Evolutionary conservation across 2,888 invertebrate genomes (phyloP), one percentile per base, ranked within the genome.

Genomic region (Ochropleura leucogaster): DNA sequence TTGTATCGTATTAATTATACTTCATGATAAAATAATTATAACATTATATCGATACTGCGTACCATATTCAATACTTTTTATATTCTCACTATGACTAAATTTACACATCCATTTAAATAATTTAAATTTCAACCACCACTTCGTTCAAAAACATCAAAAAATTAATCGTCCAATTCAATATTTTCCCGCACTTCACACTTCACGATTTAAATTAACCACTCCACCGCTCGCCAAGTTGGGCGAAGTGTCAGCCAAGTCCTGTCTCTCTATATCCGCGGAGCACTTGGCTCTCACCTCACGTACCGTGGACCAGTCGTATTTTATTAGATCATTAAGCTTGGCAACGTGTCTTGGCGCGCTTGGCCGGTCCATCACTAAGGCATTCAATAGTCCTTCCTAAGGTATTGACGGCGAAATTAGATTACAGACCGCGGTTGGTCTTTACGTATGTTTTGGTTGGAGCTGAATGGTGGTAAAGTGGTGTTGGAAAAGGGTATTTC

Each of bases 241-340:
- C 64, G 68, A 60, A 70, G 76, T 67, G 72, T 76, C 81, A 70
- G 74, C 77, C 72, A 67, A 76, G 71, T 75, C 76, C 59, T 63
- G 69, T 77, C 77, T 63, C 71, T 76, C 60, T 83, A 75, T 72
- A 74, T 72, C 77, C 80, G 70, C 77, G 84, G 59, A 46, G 71
- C 68, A 68, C 78, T 91, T 85, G 70, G 84, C 79, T 85, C 75
- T 49, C 93, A 47, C 63, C 77, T 85, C 93, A 93, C 93, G 93
- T 93, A 81, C 86, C 46, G 46, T 72, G 85, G 84, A 85, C 85
- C 90, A 89, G 91, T 90, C 89, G 90, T 91, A 92, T 93, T 93
- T 93, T 93, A 93, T 94, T 93, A 92, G 89, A 91, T 92, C 93
- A 94, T 94, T 93, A 93, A 92, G 91, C 89, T 85, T 79, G 84